Conservation (phyloP, 2,888 invertebrate species). For the Eristalis tenax region DNA sequence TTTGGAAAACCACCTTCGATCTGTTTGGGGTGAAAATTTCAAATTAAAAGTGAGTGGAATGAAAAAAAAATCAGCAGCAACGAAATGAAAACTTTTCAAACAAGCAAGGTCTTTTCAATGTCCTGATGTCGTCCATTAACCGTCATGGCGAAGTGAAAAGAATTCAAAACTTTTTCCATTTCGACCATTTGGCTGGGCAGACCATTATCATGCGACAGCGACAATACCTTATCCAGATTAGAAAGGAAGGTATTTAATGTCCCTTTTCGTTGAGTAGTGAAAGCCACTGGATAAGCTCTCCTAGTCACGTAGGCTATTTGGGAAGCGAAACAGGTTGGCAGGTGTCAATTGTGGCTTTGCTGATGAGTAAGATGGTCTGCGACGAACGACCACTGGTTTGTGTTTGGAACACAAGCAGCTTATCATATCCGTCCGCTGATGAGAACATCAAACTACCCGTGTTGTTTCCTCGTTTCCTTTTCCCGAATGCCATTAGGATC, state of each 20-base stretch:
- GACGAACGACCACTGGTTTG: neutral
- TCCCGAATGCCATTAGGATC: neutral
- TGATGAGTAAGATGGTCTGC: slow-evolving; percentile 32
- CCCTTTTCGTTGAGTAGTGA: slow-evolving; percentile 18
- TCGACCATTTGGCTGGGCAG: slow-evolving; percentile 20
- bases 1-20: slow-evolving; percentile 64
- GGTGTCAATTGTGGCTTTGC: slow-evolving; percentile 56
- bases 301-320: slow-evolving; percentile 48
- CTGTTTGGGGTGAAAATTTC: slow-evolving; percentile 15
- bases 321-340: slow-evolving; percentile 26
- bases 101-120: slow-evolving; percentile 36
- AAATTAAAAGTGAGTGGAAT: neutral
- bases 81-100: slow-evolving; percentile 16
- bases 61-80: neutral
- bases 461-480: neutral
- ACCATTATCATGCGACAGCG: slow-evolving; percentile 9
- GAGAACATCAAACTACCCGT: too few species aligned
- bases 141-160: slow-evolving; percentile 48
- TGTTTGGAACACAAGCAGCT: neutral
- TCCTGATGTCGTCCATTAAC: slow-evolving; percentile 53
- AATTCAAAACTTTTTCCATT: slow-evolving; percentile 64
- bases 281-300: slow-evolving; percentile 29
- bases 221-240: neutral
- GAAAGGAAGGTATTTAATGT: slow-evolving; percentile 10
- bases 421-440: neutral